These are phyloP conservation scores for Trachymyrmex cornetzi DNA, from an alignment of 1,140 invertebrate genomes.

Conservation along the genomic window DNA sequence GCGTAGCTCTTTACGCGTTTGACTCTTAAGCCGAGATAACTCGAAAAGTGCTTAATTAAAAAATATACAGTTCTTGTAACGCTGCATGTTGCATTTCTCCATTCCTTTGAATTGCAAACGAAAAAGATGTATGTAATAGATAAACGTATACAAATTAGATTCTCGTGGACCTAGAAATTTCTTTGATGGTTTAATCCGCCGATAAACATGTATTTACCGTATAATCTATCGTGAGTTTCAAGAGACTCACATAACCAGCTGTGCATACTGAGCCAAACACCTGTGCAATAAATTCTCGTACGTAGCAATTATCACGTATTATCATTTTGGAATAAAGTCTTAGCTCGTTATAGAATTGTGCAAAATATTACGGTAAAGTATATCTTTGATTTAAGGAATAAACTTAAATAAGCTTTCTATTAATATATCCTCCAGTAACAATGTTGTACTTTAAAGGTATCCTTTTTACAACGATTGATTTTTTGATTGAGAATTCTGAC, in stretches of 20 bases:
- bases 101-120: neutral
- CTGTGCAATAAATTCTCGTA: neutral
- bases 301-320: neutral
- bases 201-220: neutral
- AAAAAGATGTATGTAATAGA: neutral
- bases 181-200: neutral
- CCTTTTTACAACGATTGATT: too few relatives aligned
- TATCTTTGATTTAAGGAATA: neutral
- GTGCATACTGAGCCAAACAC: neutral
- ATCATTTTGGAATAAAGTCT: neutral
- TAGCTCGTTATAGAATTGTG: neutral
- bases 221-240: neutral
- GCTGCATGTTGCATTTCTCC: neutral
- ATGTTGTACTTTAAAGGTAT: too few relatives aligned
- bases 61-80: neutral
- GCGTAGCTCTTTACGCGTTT: constrained; percentile 23
- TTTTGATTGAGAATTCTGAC: too few relatives aligned
- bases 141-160: neutral
- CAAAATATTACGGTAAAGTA: neutral
- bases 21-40: neutral
- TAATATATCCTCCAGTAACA: too few relatives aligned
- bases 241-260: neutral
- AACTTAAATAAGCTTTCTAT: too few relatives aligned
- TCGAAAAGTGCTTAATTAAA: constrained; percentile 35
- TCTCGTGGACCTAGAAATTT: neutral